phyloP scores from a whole-genome alignment of 2,797 vertebrate species.

The Catamblyrhynchus diadema region DNA sequence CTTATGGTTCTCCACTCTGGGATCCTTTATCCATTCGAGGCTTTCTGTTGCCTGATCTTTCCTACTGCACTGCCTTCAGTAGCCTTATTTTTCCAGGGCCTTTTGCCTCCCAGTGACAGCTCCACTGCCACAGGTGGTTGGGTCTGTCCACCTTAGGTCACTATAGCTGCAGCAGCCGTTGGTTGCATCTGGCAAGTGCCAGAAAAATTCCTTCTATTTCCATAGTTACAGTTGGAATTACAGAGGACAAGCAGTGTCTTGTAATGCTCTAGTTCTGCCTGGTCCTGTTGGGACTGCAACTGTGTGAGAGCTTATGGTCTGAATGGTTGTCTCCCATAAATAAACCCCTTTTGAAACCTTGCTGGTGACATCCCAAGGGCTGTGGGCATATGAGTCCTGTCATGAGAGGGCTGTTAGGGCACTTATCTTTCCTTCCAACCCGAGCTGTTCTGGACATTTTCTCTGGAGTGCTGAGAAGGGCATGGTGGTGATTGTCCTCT shows the following conservation, averaged over 20 bases:
- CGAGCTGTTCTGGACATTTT: background rate
- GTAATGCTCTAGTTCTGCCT: background rate
- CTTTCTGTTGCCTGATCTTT: background rate
- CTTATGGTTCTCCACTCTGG: background rate
- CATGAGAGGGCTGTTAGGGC: background rate
- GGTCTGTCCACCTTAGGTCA: background rate
- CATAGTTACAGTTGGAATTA: background rate
- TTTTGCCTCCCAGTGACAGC: background rate
- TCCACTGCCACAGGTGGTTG: background rate
- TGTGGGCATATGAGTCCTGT: background rate
- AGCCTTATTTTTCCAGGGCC: background rate
- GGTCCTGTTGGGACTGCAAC: background rate
- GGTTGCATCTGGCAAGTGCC: background rate
- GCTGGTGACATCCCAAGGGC: background rate
- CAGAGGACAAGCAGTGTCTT: background rate
- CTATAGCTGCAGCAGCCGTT: background rate
- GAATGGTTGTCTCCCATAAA: background rate
- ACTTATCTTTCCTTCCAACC: background rate
- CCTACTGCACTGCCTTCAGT: background rate
- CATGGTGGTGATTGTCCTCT: background rate
- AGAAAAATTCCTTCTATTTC: background rate
- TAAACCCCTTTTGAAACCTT: background rate
- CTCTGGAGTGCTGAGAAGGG: background rate
- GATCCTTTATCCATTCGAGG: fast-evolving
- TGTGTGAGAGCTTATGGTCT: background rate